A percentile compares a stretch with the other conserved stretches of the same genome.
Evolutionary conservation across 2,888 invertebrate genomes (phyloP).

Genomic region (Plebejus argus): DNA sequence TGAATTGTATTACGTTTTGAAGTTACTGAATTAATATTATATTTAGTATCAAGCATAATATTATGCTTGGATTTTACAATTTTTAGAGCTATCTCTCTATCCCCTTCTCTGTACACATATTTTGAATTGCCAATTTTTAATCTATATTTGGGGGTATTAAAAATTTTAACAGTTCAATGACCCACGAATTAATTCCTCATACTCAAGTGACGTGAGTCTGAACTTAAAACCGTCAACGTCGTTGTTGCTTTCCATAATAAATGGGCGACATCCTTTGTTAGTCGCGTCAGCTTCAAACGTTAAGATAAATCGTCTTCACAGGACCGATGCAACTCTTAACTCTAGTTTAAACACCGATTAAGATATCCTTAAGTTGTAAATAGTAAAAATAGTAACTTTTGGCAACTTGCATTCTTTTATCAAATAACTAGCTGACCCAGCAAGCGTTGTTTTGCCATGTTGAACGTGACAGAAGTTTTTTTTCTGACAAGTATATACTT

Average conservation of each 20-base stretch:
- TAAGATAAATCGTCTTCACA: constrained; percentile 46
- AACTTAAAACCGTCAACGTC: constrained; percentile 44
- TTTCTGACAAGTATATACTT: no score
- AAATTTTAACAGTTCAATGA: constrained; percentile 37
- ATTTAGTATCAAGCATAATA: no score
- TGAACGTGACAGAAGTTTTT: no score
- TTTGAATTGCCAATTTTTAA: background rate
- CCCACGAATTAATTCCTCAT: constrained; percentile 42
- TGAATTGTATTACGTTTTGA: no score
- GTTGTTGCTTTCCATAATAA: constrained; percentile 44
- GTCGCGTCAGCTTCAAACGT: constrained; percentile 46
- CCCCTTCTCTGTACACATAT: background rate
- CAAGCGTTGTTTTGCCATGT: no score
- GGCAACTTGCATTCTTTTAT: background rate
- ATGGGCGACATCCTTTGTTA: constrained; percentile 44
- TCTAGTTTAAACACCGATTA: constrained; percentile 33
- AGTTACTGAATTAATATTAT: no score
- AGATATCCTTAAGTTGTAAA: background rate
- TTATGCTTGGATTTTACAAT: no score
- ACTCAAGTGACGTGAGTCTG: constrained; percentile 39
- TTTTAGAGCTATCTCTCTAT: background rate
- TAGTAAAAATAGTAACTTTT: background rate
- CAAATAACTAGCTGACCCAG: background rate
- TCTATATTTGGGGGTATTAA: background rate
- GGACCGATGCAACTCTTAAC: constrained; percentile 36